Evolutionary conservation across 2,797 vertebrate species (phyloP).

Genomic region (Malurus leucopterus): DNA sequence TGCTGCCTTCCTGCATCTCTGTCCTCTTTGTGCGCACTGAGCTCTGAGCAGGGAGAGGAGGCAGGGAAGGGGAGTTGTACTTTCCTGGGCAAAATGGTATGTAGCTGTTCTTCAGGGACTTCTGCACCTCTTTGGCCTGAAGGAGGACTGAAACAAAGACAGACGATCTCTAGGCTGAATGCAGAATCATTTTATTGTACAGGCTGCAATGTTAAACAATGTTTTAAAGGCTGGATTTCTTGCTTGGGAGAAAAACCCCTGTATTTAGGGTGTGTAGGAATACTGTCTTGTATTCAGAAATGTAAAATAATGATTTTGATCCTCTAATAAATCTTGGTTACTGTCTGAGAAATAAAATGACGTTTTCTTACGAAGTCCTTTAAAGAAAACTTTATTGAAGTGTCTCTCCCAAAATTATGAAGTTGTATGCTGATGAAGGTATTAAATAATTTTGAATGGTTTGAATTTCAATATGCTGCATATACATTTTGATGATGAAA

Average conservation of each 20-base stretch:
- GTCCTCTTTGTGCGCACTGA: not conserved
- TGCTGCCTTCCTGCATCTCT: not conserved
- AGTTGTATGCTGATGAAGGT: not conserved
- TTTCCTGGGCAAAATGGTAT: not conserved
- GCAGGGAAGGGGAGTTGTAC: not conserved
- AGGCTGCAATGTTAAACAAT: not conserved
- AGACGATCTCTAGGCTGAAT: not conserved
- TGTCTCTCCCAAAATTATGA: not conserved
- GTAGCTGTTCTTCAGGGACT: not conserved
- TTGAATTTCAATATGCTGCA: not conserved
- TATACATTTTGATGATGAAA: not conserved
- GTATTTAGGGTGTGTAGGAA: not conserved
- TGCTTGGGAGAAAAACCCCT: not conserved
- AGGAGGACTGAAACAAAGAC: not conserved
- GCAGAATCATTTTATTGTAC: not conserved
- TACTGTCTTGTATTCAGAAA: not conserved
- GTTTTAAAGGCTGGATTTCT: not conserved
- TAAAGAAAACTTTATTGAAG: not conserved
- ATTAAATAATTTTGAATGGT: not conserved
- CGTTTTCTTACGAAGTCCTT: not conserved
- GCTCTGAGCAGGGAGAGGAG: not conserved
- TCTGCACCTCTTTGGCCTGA: not conserved
- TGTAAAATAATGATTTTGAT: not conserved
- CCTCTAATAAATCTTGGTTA: not conserved
- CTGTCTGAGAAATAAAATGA: not conserved